Evolutionary conservation across 2,797 vertebrate genomes (phyloP).

Genomic region (Buceros bicornis): DNA sequence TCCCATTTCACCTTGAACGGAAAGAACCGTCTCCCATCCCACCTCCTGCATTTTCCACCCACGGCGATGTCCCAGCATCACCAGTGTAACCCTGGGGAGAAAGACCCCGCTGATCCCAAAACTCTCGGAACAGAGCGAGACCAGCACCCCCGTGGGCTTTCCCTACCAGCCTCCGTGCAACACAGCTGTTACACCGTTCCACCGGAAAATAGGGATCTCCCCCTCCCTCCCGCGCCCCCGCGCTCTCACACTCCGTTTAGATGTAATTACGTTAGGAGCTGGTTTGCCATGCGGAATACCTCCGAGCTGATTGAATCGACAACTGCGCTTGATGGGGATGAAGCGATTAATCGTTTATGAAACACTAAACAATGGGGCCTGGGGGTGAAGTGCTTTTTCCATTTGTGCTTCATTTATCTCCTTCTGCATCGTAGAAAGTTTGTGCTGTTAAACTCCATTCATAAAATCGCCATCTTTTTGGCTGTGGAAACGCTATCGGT

Average conservation of each 20-base stretch:
- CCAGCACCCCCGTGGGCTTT: fast-evolving
- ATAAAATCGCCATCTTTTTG: conserved; percentile 13
- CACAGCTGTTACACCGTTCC: fast-evolving
- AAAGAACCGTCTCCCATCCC: neutral
- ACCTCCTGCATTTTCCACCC: neutral
- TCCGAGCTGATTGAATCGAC: conserved; percentile 63
- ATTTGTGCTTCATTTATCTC: conserved; percentile 66
- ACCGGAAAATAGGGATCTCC: fast-evolving
- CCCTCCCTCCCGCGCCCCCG: fast-evolving
- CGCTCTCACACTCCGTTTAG: conserved; percentile 5
- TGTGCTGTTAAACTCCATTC: conserved; percentile 38
- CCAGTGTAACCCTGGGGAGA: neutral
- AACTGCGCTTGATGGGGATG: conserved; percentile 67
- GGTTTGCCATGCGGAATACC: conserved; percentile 38
- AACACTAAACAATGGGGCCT: conserved; percentile 61
- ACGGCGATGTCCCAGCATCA: neutral
- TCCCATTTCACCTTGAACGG: neutral
- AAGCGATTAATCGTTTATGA: conserved; percentile 72
- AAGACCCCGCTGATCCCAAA: neutral
- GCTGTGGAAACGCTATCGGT: neutral
- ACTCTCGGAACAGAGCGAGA: fast-evolving
- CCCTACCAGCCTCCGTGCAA: neutral
- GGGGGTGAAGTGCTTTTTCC: conserved; percentile 60
- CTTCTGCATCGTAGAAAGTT: conserved; percentile 45
- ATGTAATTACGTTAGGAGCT: conserved; percentile 53